A percentile compares a stretch with the other conserved stretches of the same genome.
Evolutionary conservation across 2,888 invertebrate species (phyloP).

Genomic region (Dinocampus coccinellae): DNA sequence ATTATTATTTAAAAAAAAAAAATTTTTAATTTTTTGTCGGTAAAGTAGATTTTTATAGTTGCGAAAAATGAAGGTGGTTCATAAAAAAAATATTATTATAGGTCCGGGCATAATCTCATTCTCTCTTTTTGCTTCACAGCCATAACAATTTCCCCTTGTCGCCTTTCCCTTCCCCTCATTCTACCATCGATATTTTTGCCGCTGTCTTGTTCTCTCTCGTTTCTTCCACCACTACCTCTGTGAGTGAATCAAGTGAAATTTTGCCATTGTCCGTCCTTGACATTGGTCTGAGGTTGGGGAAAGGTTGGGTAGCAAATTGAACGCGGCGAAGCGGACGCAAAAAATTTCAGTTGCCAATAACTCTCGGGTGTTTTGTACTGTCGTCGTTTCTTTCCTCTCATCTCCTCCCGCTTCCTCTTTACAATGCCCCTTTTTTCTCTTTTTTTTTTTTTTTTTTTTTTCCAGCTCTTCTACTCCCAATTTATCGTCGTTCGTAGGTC

Average conservation of each 20-base stretch:
- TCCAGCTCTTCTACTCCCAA: no score
- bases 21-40: not conserved
- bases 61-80: not conserved
- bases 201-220: no score
- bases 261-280: conserved; percentile 41
- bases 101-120: not conserved
- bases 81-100: conserved; percentile 3
- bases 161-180: no score
- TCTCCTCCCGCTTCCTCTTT: no score
- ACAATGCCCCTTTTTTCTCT: no score
- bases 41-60: not conserved
- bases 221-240: no score
- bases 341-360: conserved; percentile 19
- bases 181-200: no score
- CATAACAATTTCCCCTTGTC: no score
- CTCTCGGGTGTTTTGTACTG: not conserved
- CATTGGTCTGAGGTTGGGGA: conserved; percentile 30
- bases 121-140: conserved; percentile 13
- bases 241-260: conserved; percentile 11
- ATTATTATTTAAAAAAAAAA: no score
- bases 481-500: no score
- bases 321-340: conserved; percentile 19
- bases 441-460: no score
- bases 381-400: no score
- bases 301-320: not conserved